Evolutionary conservation across 1,140 invertebrate species (phyloP).

Genomic region (Aethina tumida): DNA sequence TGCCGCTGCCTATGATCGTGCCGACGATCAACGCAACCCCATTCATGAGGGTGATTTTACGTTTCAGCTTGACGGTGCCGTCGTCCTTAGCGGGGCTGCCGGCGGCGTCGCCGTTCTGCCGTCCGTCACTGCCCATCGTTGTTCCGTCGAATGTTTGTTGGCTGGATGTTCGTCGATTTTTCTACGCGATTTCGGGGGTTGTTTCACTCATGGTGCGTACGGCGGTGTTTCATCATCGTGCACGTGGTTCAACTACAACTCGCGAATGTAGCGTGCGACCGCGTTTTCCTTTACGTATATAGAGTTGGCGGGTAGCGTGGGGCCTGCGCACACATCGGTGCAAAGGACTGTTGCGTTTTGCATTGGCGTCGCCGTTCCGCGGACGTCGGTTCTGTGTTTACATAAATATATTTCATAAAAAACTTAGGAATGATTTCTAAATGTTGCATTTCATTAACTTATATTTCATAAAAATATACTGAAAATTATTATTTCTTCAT

Average conservation of each 20-base stretch:
- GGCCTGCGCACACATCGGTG: not conserved
- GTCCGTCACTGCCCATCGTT: constrained; percentile 1
- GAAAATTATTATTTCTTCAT: too few species aligned
- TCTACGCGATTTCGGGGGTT: constrained; percentile 13
- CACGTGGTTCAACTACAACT: constrained; percentile 3
- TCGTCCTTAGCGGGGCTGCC: constrained; percentile 20
- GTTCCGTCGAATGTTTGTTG: constrained; percentile 14
- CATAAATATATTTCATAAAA: not conserved
- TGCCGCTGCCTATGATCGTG: constrained; percentile 71
- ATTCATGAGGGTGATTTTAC: constrained; percentile 74
- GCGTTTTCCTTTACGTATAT: not conserved
- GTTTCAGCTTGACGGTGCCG: constrained; percentile 57
- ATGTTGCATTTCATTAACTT: too few species aligned
- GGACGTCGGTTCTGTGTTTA: not conserved
- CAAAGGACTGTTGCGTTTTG: not conserved
- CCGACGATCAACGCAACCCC: constrained; percentile 81
- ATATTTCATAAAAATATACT: too few species aligned
- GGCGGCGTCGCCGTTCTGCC: constrained; percentile 6
- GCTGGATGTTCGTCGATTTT: constrained; percentile 19
- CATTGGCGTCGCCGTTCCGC: not conserved
- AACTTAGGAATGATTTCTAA: too few species aligned
- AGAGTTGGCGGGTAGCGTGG: not conserved
- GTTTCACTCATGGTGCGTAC: constrained; percentile 3
- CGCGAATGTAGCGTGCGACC: not conserved
- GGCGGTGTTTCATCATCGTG: constrained; percentile 3